Evolutionary conservation across 2,113 vertebrate genomes (phyloP), one percentile per base, ranked within the genome.

Genomic region (Garra rufa): DNA sequence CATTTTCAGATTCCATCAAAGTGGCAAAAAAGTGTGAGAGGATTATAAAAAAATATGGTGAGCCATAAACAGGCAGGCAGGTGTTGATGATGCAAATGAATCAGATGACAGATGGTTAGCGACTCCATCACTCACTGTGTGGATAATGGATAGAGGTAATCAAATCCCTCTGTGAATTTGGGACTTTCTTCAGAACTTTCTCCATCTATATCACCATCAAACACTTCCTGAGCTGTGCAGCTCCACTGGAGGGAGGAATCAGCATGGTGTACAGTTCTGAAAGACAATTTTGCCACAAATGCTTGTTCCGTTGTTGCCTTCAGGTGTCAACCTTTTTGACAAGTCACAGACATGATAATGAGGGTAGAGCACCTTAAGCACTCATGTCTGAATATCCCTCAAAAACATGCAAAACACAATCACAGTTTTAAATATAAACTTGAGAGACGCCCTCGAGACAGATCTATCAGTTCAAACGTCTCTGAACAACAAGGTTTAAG

Each of bases 91-190:
- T 96, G 96, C 95, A 97, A 96, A 97, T 98, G 96, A 99, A 98
- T 98, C 94, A 94, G 96, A 97, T 98, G 98, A 97, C 98, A 99
- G 98, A 99, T 99, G 98, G 98, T 93, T 95, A 95, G 96, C 95
- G 95, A 96, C 95, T 94, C 92, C 92, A 97, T 96, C 96, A 94
- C 96, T 98, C 96, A 95, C 96, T 96, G 96, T 94, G 96, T 95
- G 94, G 96, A 96, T 97, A 98, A 99, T 98, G 96, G 97, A 97
- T 97, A 96, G 98, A 99, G 96, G 97, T 98, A 98, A 99, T 98
- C 97, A 97, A 96, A 97, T 97, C 97, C 97, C 97, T 97, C 95
- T 94, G 97, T 97, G 97, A 95, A 95, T 97, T 95, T 95, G 95
- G 91, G 95, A 97, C 96, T 98, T 98, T 98, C 97, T 97, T 98